Conservation (phyloP, 2,113 vertebrate genomes). For the Rhynchomys soricoides region DNA sequence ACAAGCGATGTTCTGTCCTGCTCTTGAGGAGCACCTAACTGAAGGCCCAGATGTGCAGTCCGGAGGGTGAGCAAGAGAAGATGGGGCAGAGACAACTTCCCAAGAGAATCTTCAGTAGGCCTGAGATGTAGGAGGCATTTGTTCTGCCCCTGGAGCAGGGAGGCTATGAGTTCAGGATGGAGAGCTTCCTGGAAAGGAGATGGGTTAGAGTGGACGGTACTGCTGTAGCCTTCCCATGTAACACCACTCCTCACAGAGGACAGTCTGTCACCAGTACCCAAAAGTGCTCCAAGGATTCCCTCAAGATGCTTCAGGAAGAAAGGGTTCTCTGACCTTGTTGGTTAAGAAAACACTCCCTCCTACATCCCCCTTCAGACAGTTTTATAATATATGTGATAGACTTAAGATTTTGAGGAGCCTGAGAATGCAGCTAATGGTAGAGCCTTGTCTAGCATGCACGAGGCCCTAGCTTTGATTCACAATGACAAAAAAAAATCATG, state of each 20-base stretch:
- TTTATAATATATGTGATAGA: neutral
- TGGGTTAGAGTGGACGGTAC: neutral
- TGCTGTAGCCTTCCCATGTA: neutral
- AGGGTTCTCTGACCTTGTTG: neutral
- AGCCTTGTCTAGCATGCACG: neutral
- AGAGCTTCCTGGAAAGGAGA: neutral
- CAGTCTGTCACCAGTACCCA: neutral
- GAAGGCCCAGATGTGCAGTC: neutral
- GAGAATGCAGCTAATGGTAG: neutral
- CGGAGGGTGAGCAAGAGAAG: neutral
- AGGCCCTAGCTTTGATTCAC: neutral
- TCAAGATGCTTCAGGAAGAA: neutral
- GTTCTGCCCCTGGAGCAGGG: neutral
- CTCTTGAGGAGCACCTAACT: neutral
- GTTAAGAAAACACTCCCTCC: neutral
- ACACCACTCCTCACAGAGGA: too few relatives aligned
- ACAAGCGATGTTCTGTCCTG: neutral
- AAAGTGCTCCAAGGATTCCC: neutral
- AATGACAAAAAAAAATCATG: neutral
- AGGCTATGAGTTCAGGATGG: neutral
- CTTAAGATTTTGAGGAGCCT: neutral
- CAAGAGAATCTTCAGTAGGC: neutral
- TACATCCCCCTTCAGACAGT: neutral
- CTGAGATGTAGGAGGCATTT: fast-evolving
- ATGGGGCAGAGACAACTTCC: neutral